These are phyloP conservation scores for Acanthiza pusilla DNA, from an alignment of 2,797 vertebrate species.

Conservation along the genomic window DNA sequence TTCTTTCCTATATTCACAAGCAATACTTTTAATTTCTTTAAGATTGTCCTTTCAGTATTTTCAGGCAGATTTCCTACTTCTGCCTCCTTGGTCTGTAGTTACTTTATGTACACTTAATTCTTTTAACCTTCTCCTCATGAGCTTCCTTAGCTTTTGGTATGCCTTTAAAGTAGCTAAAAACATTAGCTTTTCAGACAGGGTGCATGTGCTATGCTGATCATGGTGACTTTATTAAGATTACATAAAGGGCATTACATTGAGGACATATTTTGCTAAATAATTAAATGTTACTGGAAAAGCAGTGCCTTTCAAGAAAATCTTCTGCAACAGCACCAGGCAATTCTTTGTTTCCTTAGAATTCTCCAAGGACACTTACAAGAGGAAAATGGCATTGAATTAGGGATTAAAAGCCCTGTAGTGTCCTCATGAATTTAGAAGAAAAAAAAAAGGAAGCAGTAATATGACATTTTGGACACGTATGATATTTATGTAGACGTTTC, in stretches of 20 bases:
- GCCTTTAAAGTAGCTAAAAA: background rate
- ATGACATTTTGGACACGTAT: background rate
- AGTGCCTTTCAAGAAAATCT: constrained; percentile 23
- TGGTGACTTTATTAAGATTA: constrained; percentile 31
- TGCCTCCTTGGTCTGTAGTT: background rate
- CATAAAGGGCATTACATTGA: constrained; percentile 20
- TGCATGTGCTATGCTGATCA: background rate
- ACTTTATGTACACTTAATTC: constrained; percentile 12
- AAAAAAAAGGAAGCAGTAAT: background rate
- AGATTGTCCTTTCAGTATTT: background rate
- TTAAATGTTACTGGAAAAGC: constrained; percentile 23
- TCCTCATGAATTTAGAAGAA: background rate
- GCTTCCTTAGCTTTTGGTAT: background rate
- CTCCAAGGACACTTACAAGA: background rate
- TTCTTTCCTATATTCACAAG: background rate
- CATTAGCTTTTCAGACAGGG: background rate
- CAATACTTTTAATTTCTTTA: background rate
- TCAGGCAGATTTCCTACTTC: background rate
- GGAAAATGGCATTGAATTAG: background rate
- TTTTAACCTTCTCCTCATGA: constrained; percentile 10
- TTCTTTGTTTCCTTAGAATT: constrained; percentile 1
- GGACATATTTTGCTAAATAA: constrained; percentile 6
- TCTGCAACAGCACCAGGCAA: background rate
- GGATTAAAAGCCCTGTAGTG: background rate
- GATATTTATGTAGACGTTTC: background rate